A percentile compares a stretch with the other conserved stretches of the same genome.
These are phyloP conservation scores for Ifrita kowaldi DNA, from an alignment of 2,113 vertebrate genomes.

Conservation along the genomic window DNA sequence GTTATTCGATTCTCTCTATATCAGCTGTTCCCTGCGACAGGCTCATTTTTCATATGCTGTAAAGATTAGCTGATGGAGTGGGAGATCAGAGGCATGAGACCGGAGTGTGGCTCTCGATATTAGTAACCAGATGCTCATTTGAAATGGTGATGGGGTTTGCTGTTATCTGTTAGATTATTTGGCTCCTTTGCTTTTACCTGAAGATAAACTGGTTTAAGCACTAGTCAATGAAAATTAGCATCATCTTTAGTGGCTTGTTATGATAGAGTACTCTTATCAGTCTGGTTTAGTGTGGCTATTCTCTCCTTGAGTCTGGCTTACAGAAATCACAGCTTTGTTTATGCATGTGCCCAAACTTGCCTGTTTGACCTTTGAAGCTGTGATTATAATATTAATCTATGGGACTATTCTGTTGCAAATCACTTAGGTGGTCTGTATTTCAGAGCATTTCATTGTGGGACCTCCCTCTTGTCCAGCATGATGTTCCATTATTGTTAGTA, in stretches of 20 bases:
- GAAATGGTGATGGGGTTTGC: slow-evolving; percentile 39
- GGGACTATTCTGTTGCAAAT: slow-evolving; percentile 57
- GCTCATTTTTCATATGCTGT: slow-evolving; percentile 46
- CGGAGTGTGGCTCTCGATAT: not conserved
- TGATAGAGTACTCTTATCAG: slow-evolving; percentile 26
- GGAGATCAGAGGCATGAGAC: slow-evolving; percentile 39
- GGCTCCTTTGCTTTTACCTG: slow-evolving; percentile 37
- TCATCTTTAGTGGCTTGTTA: slow-evolving; percentile 28
- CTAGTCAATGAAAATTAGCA: slow-evolving; percentile 5
- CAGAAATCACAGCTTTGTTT: slow-evolving; percentile 54
- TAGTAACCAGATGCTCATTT: slow-evolving; percentile 56
- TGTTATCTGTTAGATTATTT: slow-evolving; percentile 54
- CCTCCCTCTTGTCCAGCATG: slow-evolving; percentile 46
- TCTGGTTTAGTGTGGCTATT: slow-evolving; percentile 11
- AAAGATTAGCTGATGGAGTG: slow-evolving; percentile 40
- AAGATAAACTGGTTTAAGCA: slow-evolving; percentile 35
- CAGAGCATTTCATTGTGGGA: slow-evolving; percentile 19
- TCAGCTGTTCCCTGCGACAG: not conserved
- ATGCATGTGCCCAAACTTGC: slow-evolving; percentile 60
- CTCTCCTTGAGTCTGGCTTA: slow-evolving; percentile 12
- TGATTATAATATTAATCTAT: slow-evolving; percentile 63
- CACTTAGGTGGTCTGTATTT: slow-evolving; percentile 61
- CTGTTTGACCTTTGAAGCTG: slow-evolving; percentile 57
- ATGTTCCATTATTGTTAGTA: slow-evolving; percentile 3
- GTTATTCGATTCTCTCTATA: not conserved